phyloP scores from a whole-genome alignment of 2,888 invertebrate species.

The Liopterus haemorrhoidalis region DNA sequence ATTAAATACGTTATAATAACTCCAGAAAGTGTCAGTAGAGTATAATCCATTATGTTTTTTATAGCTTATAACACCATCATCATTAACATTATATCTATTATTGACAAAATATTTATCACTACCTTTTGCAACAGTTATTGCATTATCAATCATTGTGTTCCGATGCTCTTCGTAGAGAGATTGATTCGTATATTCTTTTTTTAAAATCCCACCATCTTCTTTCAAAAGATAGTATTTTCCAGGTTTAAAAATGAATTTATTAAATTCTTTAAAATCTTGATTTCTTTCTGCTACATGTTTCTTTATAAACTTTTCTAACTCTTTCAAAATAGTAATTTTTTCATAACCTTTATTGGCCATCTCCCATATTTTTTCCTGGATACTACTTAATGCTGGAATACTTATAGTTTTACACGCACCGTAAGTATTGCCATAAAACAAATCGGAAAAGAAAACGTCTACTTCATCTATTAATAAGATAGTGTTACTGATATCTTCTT shows the following conservation, averaged over 20 bases:
- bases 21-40: neutral
- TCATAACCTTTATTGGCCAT: neutral
- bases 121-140: neutral
- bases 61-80: neutral
- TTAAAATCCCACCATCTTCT: neutral
- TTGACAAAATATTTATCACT: conserved; percentile 2
- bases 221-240: neutral
- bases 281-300: neutral
- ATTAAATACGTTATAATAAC: conserved; percentile 3
- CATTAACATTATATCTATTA: neutral
- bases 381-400: neutral
- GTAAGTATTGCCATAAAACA: conserved; percentile 1
- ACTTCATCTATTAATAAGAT: conserved; percentile 10
- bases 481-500: neutral
- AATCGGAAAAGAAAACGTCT: conserved; percentile 1
- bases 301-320: conserved; percentile 3
- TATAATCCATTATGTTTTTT: neutral
- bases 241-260: too few species aligned
- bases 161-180: too few species aligned
- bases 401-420: neutral
- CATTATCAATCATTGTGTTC: conserved; percentile 9
- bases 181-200: neutral
- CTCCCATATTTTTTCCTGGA: conserved; percentile 5
- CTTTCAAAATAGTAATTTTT: conserved; percentile 1
- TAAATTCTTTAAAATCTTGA: too few species aligned